Evolutionary conservation across 2,113 vertebrate genomes (phyloP), one percentile per base, ranked within the genome.

Genomic region (Ophiodon elongatus): DNA sequence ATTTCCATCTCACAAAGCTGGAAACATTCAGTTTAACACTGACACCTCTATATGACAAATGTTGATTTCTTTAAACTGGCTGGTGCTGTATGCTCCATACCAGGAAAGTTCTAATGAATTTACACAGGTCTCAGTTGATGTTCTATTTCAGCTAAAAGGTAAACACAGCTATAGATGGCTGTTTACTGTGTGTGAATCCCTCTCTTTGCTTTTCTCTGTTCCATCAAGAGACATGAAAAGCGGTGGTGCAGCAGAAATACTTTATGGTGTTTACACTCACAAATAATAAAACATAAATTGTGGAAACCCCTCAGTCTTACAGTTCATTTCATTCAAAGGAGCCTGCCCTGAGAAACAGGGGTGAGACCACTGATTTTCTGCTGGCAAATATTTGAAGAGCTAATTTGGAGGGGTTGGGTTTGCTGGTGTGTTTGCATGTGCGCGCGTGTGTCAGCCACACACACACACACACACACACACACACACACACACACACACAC

Each of bases 351-450:
- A 87, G 88, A 92, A 94, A 93, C 88, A 91, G 85, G 76, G 90
- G 79, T 83, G 82, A 93, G 90, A 93, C 92, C 93, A 78, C 94
- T 84, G 91, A 89, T 90, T 94, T 93, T 93, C 87, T 83, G 72
- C 86, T 41, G 89, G 93, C 79, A 94, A 95, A 95, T 95, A 95
- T 95, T 95, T 95, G 91, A 90, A 86, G 93, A 95, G 94, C 93
- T 95, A 95, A 94, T 95, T 95, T 87, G 83, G 93, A 94, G 77
- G 88, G 85, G 81, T 82, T 91, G 70, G 86, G 85, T 91, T 88
- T 88, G 74, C 92, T 91, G 78, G 72, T 83, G 80, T 88, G 60
- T 69, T 21, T 79, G 59, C 71, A 29, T 25, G 21, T 69, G 65
- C 76, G 23, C 63, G 73, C 82, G 83, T 83, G 75, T 77, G 63